Evolutionary conservation across 2,113 vertebrate species (phyloP).

Genomic region (Takifugu flavidus): DNA sequence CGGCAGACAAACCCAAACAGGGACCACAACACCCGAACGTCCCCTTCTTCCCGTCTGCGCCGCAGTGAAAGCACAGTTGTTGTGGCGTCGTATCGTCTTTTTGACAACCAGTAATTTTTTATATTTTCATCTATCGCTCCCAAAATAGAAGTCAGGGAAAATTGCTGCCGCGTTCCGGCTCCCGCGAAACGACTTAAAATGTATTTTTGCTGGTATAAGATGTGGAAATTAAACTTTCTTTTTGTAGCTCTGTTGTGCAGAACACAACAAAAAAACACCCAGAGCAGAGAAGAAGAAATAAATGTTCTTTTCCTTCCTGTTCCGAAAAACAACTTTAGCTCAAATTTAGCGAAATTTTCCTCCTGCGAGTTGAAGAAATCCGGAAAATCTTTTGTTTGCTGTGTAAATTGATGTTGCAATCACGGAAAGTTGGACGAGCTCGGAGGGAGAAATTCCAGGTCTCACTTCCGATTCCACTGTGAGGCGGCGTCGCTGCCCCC

Average conservation of each 20-base stretch:
- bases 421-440: too few species aligned
- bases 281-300: too few species aligned
- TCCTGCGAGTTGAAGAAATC: too few species aligned
- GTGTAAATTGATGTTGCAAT: too few species aligned
- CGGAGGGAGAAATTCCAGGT: too few species aligned
- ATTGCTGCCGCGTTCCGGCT: slow-evolving; percentile 27
- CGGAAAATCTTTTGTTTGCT: too few species aligned
- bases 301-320: too few species aligned
- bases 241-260: slow-evolving; percentile 9
- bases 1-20: neutral
- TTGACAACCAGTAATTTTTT: slow-evolving; percentile 44
- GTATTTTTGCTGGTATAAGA: neutral
- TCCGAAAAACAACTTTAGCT: too few species aligned
- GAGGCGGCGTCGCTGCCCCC: too few species aligned
- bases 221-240: slow-evolving; percentile 29
- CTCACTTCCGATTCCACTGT: too few species aligned
- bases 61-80: slow-evolving; percentile 32
- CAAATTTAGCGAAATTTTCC: too few species aligned
- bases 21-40: slow-evolving; percentile 25
- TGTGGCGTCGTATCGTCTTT: slow-evolving; percentile 41
- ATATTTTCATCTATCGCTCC: slow-evolving; percentile 23
- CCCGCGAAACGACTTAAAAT: slow-evolving; percentile 21
- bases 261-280: too few species aligned
- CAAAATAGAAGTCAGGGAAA: slow-evolving; percentile 43
- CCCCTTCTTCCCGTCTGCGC: neutral